These are phyloP conservation scores for Blomia tropicalis DNA, from an alignment of 2,888 invertebrate genomes.

Conservation along the genomic window DNA sequence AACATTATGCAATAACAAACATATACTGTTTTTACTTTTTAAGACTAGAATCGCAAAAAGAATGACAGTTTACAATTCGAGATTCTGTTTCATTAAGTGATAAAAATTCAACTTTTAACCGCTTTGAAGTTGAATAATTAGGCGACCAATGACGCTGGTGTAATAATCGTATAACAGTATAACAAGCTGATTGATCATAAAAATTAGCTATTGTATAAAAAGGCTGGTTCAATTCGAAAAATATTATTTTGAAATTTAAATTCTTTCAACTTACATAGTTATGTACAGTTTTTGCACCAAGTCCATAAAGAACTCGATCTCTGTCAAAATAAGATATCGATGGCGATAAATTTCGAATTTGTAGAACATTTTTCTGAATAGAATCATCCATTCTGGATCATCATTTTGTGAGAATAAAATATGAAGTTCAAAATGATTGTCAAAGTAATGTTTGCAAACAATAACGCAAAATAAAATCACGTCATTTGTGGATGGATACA, in stretches of 20 bases:
- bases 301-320: not conserved
- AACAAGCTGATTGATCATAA: not conserved
- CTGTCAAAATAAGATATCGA: conserved; percentile 14
- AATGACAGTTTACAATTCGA: not conserved
- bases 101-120: not conserved
- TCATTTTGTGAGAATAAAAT: not conserved
- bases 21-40: not conserved
- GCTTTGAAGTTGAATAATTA: not conserved
- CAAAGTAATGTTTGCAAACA: no score
- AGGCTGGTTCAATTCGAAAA: not conserved
- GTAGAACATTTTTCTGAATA: not conserved
- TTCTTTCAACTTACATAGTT: conserved; percentile 13
- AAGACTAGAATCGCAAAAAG: not conserved
- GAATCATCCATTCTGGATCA: no score
- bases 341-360: conserved; percentile 14
- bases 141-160: not conserved
- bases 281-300: conserved; percentile 15
- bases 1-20: not conserved
- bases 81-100: not conserved
- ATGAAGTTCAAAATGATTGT: no score
- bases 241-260: not conserved
- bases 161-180: not conserved
- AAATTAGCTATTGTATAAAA: not conserved
- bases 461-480: not conserved
- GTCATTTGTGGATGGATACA: not conserved